Evolutionary conservation across 2,113 vertebrate species (phyloP).

Genomic region (Rhodinocichla rosea): DNA sequence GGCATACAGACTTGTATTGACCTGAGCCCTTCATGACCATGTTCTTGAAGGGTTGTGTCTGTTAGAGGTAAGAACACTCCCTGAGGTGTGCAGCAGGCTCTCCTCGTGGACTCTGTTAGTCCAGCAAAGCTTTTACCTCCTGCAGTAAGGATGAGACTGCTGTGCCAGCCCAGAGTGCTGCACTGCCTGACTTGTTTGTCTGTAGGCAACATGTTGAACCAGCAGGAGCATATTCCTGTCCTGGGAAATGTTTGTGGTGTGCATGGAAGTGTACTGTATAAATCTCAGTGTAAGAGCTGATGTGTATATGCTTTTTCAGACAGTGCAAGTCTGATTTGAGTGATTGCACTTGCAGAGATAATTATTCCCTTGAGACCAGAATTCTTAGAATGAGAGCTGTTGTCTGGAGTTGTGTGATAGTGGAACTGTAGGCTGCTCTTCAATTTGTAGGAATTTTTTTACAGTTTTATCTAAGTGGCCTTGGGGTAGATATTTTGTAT

Average conservation of each 20-base stretch:
- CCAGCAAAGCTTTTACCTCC: background rate
- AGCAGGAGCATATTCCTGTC: background rate
- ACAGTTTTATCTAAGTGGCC: background rate
- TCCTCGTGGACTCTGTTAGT: accelerated
- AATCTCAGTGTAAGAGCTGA: background rate
- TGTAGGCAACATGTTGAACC: background rate
- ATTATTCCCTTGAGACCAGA: conserved; percentile 8
- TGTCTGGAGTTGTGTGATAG: background rate
- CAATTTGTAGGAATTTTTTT: background rate
- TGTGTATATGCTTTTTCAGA: background rate
- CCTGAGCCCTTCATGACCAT: accelerated
- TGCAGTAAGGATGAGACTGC: background rate
- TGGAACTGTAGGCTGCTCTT: background rate
- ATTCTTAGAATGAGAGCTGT: background rate
- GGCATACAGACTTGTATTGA: background rate
- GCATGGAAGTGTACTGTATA: background rate
- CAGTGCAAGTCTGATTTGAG: background rate
- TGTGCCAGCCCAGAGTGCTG: background rate
- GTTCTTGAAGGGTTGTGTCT: background rate
- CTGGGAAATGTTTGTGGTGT: background rate
- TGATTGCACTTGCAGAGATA: background rate
- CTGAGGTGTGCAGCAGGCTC: background rate
- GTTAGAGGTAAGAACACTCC: background rate
- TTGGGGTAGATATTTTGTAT: background rate
- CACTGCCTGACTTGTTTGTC: background rate